Percentiles rank a stretch among this genome's conserved stretches.
Evolutionary conservation across 2,797 vertebrate genomes (phyloP).

Genomic region (Acanthis flammea): DNA sequence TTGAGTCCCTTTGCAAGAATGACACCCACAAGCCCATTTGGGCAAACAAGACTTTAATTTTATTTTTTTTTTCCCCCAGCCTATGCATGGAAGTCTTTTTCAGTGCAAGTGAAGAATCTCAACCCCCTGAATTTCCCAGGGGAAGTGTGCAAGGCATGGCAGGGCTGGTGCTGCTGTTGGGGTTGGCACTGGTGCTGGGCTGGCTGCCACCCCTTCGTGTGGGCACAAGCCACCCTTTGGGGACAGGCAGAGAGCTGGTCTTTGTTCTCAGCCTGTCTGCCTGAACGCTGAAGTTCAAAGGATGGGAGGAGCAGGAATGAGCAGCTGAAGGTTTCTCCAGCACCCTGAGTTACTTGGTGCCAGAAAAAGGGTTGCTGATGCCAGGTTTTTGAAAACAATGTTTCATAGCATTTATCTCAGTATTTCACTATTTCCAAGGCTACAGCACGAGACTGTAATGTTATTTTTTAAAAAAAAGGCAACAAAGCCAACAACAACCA

Average conservation of each 20-base stretch:
- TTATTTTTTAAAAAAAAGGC: not conserved
- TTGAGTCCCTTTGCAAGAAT: not conserved
- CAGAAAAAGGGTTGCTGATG: not conserved
- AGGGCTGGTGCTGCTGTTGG: not conserved
- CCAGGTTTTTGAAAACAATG: not conserved
- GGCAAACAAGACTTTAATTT: not conserved
- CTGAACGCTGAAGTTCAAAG: rapidly evolving
- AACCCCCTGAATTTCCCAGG: not conserved
- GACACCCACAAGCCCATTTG: not conserved
- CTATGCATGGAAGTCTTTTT: not conserved
- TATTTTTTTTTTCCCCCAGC: rapidly evolving
- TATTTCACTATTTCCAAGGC: not conserved
- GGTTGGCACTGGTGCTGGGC: not conserved
- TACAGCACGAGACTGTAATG: not conserved
- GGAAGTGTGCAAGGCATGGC: rapidly evolving
- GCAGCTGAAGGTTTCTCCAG: not conserved
- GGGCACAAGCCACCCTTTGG: not conserved
- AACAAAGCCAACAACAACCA: not conserved
- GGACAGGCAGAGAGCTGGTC: not conserved
- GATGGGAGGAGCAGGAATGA: not conserved
- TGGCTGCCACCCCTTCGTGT: not conserved
- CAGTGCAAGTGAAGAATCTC: not conserved
- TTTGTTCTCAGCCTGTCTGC: not conserved
- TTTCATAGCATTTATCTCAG: rapidly evolving
- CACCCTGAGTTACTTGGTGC: not conserved